Evolutionary conservation across 2,113 vertebrate species (phyloP).

Genomic region (Panthera uncia): DNA sequence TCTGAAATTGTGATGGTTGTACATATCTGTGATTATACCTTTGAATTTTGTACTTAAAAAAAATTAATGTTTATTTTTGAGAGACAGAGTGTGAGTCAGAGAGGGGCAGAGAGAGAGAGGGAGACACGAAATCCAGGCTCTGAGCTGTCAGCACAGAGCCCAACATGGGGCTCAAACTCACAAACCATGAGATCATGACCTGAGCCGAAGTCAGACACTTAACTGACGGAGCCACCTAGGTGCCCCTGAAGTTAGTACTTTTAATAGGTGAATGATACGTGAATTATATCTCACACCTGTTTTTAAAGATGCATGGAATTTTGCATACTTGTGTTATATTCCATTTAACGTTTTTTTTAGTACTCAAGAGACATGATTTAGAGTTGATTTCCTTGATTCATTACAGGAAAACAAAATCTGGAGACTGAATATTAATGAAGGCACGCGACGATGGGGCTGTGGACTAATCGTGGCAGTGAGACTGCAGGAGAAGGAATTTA

Average conservation of each 20-base stretch:
- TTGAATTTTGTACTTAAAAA: neutral
- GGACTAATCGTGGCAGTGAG: neutral
- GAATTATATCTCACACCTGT: neutral
- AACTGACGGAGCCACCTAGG: too few species aligned
- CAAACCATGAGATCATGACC: too few species aligned
- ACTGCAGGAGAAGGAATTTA: neutral
- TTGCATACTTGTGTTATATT: slow-evolving; percentile 13
- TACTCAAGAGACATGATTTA: neutral
- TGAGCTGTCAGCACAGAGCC: too few species aligned
- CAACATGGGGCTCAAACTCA: too few species aligned
- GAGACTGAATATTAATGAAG: neutral
- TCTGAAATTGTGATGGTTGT: neutral
- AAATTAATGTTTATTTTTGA: too few species aligned
- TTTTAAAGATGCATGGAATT: neutral
- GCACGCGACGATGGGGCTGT: neutral
- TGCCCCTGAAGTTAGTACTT: neutral
- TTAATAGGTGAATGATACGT: neutral
- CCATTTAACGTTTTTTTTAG: neutral
- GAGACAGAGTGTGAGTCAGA: too few species aligned
- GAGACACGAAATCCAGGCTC: too few species aligned
- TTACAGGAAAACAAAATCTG: neutral
- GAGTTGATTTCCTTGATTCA: neutral
- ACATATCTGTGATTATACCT: neutral
- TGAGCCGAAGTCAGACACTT: too few species aligned
- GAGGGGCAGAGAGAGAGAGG: too few species aligned